These are phyloP conservation scores for Podabrus alpinus DNA, from an alignment of 2,888 invertebrate genomes.

Conservation along the genomic window DNA sequence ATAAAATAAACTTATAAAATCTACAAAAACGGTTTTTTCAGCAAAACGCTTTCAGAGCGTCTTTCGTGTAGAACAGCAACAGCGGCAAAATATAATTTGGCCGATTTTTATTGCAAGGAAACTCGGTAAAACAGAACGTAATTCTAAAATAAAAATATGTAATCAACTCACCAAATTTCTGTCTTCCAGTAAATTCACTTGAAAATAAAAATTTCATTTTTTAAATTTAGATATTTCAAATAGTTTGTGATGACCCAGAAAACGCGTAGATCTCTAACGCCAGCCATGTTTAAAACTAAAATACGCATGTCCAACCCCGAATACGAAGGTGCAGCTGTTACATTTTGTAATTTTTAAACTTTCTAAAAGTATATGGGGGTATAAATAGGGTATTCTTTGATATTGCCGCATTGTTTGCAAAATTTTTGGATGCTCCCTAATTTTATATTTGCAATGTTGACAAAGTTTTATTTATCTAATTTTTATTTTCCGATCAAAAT, in stretches of 20 bases:
- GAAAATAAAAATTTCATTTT: not conserved
- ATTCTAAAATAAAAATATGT: not conserved
- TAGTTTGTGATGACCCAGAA: constrained; percentile 4
- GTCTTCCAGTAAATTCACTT: not conserved
- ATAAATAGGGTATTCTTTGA: not conserved
- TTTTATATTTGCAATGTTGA: not conserved
- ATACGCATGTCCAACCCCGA: constrained; percentile 27
- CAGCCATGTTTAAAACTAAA: constrained; percentile 25
- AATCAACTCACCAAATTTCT: not conserved
- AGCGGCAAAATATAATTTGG: not conserved
- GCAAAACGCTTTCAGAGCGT: not conserved
- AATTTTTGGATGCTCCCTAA: not conserved
- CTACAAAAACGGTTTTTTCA: not conserved
- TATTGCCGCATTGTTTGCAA: constrained; percentile 4
- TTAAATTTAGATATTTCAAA: not conserved
- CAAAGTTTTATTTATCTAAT: not conserved
- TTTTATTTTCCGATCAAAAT: not conserved
- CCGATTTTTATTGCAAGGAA: not conserved
- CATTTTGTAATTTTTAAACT: constrained; percentile 20
- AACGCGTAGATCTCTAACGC: constrained; percentile 13
- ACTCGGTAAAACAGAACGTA: not conserved
- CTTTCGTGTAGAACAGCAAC: not conserved
- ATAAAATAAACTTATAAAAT: not conserved
- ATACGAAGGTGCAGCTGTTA: constrained; percentile 17
- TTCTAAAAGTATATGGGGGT: constrained; percentile 20